Base-by-base conservation (phyloP, 2,888 invertebrate species). In the Thyatira batis region DNA sequence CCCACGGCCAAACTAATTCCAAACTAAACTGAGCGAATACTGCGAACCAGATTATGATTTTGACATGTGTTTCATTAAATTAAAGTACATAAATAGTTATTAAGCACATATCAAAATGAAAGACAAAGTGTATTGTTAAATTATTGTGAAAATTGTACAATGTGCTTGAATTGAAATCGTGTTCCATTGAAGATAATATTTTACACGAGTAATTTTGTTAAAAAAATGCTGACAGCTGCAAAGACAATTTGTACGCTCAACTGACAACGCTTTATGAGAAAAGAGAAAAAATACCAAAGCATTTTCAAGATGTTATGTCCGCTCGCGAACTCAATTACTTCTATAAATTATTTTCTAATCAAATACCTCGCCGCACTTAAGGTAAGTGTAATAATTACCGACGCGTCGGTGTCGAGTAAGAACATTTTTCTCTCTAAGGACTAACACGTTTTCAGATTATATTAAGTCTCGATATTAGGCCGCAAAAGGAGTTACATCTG, bases 201-300 rank as follows among this genome's bases (percentile, higher is more conserved):
- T 48, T 20, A 48, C 27, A 48, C 48, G 48, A 48, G 28, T 48
- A 27, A 48, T 48, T 46, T 46, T 48, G 48, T 48, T 46, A 17
- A 48, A 48, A 48, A 48, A 48, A 46, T 27, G 48, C 48, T 48
- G 48, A 48, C 48, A 48, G 20, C 48, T 48, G 48, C 48, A 20
- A 48, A 48, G 48, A 48, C 48, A 48, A 48, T 48, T 48, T 28
- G 28, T 28, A 48, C 48, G 48, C 27, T 48, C 20, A 20, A 20
- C 48, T 48, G 48, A 48, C 27, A 48, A 27, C 28, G 48, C 27
- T 48, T 20, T 27, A 48, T 48, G 28, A 27, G 48, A 9, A 23
- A 45, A 46, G 25, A 25, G 23, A 48, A 46, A 28, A 48, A 48
- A 27, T 48, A 28, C 27, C 48, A 48, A 28, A 17, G 48, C 27